phyloP scores from a whole-genome alignment of 2,888 invertebrate species.

The Ceriagrion tenellum region DNA sequence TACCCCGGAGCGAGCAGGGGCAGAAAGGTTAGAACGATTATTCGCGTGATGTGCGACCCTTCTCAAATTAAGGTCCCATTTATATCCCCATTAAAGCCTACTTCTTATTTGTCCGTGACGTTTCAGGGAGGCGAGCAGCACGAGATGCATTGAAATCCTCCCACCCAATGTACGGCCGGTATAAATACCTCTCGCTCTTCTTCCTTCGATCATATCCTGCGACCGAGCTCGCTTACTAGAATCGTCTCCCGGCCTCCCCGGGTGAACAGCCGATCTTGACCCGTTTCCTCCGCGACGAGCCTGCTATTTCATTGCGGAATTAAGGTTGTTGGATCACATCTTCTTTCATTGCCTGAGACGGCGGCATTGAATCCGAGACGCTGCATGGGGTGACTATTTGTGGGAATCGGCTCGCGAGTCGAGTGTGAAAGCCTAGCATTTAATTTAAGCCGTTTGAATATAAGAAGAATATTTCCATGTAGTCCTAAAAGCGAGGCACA shows the following conservation, averaged over 20 bases:
- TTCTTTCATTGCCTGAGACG: background rate
- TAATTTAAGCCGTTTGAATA: no score
- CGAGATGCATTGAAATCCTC: background rate
- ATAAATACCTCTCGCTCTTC: no score
- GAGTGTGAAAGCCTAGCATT: no score
- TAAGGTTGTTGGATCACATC: background rate
- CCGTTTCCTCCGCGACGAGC: background rate
- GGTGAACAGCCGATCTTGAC: background rate
- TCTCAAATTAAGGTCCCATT: background rate
- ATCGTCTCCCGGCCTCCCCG: background rate
- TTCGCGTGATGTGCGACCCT: background rate
- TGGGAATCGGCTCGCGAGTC: no score
- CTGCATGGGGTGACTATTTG: no score
- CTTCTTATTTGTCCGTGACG: background rate
- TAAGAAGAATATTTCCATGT: no score
- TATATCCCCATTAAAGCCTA: background rate
- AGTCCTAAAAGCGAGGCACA: no score
- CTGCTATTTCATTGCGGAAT: background rate
- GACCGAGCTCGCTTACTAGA: background rate
- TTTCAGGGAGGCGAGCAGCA: background rate
- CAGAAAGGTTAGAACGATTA: background rate
- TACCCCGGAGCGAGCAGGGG: no score
- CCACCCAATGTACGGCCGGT: no score
- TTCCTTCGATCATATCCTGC: background rate
- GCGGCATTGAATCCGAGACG: no score